A percentile compares a stretch with the other conserved stretches of the same genome.
Evolutionary conservation across 2,797 vertebrate species (phyloP).

Genomic region (Ptychobarbus kaznakovi): DNA sequence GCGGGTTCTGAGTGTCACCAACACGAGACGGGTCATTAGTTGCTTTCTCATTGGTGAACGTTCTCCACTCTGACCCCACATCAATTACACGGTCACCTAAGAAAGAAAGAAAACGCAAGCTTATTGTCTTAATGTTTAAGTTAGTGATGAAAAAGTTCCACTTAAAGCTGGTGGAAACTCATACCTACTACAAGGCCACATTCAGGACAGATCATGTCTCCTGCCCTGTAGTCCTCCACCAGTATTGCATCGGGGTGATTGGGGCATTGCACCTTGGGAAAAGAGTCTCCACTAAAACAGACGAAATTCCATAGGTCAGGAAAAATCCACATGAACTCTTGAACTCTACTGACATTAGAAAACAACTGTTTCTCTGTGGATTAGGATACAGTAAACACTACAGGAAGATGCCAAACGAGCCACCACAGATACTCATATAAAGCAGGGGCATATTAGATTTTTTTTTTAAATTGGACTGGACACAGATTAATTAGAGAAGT

Average conservation of each 20-base stretch:
- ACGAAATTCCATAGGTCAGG: slow-evolving; percentile 39
- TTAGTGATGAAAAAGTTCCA: not conserved
- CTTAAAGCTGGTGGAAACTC: slow-evolving; percentile 41
- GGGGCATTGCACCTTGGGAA: slow-evolving; percentile 94
- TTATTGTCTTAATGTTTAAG: not conserved
- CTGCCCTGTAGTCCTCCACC: slow-evolving; percentile 98
- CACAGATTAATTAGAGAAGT: not conserved
- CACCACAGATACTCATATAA: not conserved
- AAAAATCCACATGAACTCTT: not conserved
- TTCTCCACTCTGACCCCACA: slow-evolving; percentile 98
- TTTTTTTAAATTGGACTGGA: not conserved
- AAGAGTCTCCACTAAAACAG: slow-evolving; percentile 71
- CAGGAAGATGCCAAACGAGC: not conserved
- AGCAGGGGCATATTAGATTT: not conserved
- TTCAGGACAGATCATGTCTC: slow-evolving; percentile 98
- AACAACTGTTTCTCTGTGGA: slow-evolving; percentile 1
- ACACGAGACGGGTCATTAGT: slow-evolving; percentile 98
- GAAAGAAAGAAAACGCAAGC: not conserved
- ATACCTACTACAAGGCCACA: slow-evolving; percentile 96
- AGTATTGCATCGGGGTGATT: slow-evolving; percentile 95
- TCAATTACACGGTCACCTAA: slow-evolving; percentile 97
- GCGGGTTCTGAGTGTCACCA: slow-evolving; percentile 95
- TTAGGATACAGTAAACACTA: not conserved
- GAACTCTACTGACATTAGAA: not conserved
- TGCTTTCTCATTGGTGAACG: slow-evolving; percentile 98